Evolutionary conservation across 2,113 vertebrate genomes (phyloP).

Genomic region (Brienomyrus longianalis): DNA sequence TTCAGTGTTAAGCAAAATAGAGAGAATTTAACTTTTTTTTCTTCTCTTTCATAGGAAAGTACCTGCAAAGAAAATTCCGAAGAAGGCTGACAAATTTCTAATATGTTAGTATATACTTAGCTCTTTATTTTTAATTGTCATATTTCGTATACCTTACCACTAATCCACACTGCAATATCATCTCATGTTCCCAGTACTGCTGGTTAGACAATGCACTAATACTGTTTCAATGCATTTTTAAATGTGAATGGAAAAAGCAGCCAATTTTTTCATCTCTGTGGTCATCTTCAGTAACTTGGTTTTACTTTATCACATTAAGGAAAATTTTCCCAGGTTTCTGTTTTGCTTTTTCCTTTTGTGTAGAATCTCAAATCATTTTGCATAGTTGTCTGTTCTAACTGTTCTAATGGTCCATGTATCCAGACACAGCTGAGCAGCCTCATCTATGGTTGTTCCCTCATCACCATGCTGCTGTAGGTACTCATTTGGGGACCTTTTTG

Average conservation of each 20-base stretch:
- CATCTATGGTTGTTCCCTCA: background rate
- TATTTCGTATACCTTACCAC: background rate
- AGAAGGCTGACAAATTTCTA: background rate
- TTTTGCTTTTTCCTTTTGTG: background rate
- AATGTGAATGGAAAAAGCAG: background rate
- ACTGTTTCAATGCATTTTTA: background rate
- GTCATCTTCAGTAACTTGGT: background rate
- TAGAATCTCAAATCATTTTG: background rate
- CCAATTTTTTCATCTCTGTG: background rate
- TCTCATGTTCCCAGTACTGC: background rate
- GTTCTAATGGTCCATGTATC: background rate
- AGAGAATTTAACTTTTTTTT: background rate
- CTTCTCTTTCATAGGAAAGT: constrained; percentile 46
- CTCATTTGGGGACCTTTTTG: background rate
- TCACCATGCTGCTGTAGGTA: background rate
- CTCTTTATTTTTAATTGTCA: background rate
- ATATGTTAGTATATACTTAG: constrained; percentile 42
- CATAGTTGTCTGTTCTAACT: too few relatives aligned
- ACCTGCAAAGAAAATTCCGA: constrained; percentile 31
- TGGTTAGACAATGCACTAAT: background rate
- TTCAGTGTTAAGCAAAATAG: background rate
- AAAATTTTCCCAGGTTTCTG: background rate
- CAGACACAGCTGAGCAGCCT: background rate
- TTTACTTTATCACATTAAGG: background rate
- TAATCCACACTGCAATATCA: background rate